Base-by-base conservation (phyloP, 2,113 vertebrate genomes). In the Festucalex cinctus region DNA sequence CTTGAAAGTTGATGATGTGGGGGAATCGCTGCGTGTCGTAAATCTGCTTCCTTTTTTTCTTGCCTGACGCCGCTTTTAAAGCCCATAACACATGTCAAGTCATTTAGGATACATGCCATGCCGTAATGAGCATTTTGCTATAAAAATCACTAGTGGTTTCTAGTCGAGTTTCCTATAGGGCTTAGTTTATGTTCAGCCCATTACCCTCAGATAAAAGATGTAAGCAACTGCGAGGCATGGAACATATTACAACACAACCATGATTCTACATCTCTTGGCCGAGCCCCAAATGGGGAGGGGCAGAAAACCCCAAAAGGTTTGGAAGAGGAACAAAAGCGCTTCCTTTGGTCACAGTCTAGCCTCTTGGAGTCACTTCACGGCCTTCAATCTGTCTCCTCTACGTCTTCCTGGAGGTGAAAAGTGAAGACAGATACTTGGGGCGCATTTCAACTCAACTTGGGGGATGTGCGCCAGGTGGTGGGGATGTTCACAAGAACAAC, bases 181-280 rank as follows among this genome's bases (percentile, higher is more conserved):
- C 48, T 57, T 90, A 85, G 87, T 87, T 93, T 77, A 70, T 84
- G 86, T 89, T 87, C 92, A 79, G 71, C 89, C 75, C 76, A 76
- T 89, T 85, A 88, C 83, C 86, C 82, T 85, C 85, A 91, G 48
- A 92, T 91, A 91, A 93, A 92, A 93, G 90, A 83, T 90, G 86
- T 92, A 90, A 92, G 79, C 88, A 91, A 93, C 90, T 91, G 80
- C 74, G 86, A 94, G 93, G 89, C 86, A 93, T 93, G 93, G 90
- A 92, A 94, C 86, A 87, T 86, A 90, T 92, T 94, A 93, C 86
- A 87, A 75, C 75, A 72, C 74, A 85, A 64, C 88, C 88, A 83
- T 87, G 88, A 84, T 87, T 93, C 88, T 90, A 83, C 85, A 91
- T 87, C 84, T 86, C 76, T 80, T 92, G 90, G 91, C 91, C 80